Conservation (phyloP, 2,797 vertebrate species). For the Danio choprae region DNA sequence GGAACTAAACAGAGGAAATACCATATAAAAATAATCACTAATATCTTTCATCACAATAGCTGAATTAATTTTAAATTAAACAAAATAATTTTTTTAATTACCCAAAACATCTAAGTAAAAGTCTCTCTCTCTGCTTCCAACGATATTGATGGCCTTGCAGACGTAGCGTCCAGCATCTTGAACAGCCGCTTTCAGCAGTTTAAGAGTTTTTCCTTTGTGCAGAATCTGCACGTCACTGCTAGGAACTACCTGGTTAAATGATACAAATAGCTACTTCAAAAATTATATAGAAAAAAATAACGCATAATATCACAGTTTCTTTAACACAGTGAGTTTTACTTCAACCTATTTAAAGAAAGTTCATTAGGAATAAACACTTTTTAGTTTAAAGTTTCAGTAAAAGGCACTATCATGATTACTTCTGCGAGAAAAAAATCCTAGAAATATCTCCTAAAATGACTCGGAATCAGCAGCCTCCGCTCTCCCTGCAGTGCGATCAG, state of each 20-base stretch:
- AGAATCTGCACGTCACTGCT: constrained; percentile 82
- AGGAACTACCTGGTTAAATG: constrained; percentile 80
- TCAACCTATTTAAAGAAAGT: not conserved
- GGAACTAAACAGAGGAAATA: constrained; percentile 80
- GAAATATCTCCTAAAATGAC: not conserved
- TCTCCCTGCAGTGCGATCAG: constrained; percentile 50
- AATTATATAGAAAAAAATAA: not conserved
- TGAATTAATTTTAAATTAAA: constrained; percentile 25
- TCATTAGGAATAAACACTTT: not conserved
- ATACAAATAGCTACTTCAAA: not conserved
- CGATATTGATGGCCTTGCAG: constrained; percentile 89
- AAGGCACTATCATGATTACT: not conserved
- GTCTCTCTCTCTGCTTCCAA: constrained; percentile 88
- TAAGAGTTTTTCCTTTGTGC: constrained; percentile 86
- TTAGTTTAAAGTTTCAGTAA: not conserved
- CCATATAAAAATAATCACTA: not conserved
- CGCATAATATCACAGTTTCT: not conserved
- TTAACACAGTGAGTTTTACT: not conserved
- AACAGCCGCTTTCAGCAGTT: constrained; percentile 79
- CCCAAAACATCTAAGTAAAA: constrained; percentile 88
- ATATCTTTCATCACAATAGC: not conserved
- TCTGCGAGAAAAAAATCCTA: not conserved
- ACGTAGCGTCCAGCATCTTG: constrained; percentile 86
- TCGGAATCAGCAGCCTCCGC: constrained; percentile 21
- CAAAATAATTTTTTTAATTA: constrained; percentile 66